These are phyloP conservation scores for Alaudala cheleensis DNA, from an alignment of 2,113 vertebrate genomes.

Conservation along the genomic window DNA sequence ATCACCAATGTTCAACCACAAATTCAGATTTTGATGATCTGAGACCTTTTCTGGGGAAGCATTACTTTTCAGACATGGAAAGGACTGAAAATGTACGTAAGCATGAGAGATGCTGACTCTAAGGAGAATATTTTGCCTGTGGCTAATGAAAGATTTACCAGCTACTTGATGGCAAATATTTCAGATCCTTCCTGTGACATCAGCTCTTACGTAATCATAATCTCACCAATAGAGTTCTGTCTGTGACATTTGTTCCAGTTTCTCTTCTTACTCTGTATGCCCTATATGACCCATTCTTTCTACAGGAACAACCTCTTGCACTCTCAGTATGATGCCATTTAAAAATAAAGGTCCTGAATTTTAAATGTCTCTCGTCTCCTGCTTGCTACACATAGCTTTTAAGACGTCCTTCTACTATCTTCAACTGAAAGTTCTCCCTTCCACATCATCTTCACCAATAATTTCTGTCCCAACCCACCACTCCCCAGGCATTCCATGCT, in stretches of 20 bases:
- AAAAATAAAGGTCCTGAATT: background rate
- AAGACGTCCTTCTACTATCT: background rate
- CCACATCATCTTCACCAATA: background rate
- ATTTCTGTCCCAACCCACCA: background rate
- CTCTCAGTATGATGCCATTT: background rate
- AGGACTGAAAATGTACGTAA: background rate
- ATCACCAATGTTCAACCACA: background rate
- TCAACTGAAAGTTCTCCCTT: background rate
- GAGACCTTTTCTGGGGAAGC: background rate
- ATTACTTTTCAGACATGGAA: background rate
- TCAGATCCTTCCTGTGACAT: background rate
- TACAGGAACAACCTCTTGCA: background rate
- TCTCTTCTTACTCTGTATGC: background rate
- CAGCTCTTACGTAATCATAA: background rate
- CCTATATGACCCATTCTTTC: background rate
- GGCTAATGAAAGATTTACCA: background rate
- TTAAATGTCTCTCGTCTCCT: background rate
- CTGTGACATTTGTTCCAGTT: background rate
- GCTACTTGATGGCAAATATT: background rate
- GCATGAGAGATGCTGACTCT: background rate
- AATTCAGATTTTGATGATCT: background rate
- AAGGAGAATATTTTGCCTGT: background rate
- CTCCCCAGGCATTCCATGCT: background rate
- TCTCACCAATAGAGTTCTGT: background rate
- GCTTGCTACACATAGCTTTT: background rate